Evolutionary conservation across 2,113 vertebrate genomes (phyloP), one percentile per base, ranked within the genome.

Genomic region (Hiodon tergisus): DNA sequence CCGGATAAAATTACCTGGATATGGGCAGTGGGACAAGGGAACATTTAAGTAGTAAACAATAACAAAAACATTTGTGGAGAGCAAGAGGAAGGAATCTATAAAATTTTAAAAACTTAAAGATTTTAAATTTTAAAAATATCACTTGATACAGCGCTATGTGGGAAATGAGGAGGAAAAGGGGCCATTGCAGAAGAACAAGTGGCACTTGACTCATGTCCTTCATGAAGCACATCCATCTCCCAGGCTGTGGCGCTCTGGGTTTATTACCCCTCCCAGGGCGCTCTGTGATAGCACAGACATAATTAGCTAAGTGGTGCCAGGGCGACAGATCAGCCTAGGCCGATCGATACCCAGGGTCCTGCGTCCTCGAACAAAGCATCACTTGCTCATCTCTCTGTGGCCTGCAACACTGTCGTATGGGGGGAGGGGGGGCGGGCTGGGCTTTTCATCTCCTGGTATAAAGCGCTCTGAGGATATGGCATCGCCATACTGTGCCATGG

Each of bases 221-320:
- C 77, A 74, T 78, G 81, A 76, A 80, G 68, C 67, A 80, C 78
- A 85, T 80, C 78, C 78, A 81, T 88, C 84, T 83, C 67, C 16
- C 75, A n/a, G 72, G 54, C 74, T 62, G 5, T 51, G 31, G 47
- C 55, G 7, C 75, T 73, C 68, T 75, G 71, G 50, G 72, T 77
- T 85, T 84, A 82, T 86, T 83, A 80, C 80, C 78, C 66, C 2
- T 81, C 84, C 84, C 80, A 67, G 76, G 78, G 82, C 53, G 58
- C 79, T 80, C 78, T 67, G 85, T 77, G 81, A 83, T 70, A 75
- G 80, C 72, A 70, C 78, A 82, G 82, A 83, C 85, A 82, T 88
- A 83, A 89, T 88, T 88, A 90, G 88, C 86, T 88, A 91, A 90
- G 85, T 90, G 89, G 86, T 83, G 85, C 83, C 79, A 81, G 84